Evolutionary conservation across 2,797 vertebrate species (phyloP).

Genomic region (Hapalemur alaotrensis): DNA sequence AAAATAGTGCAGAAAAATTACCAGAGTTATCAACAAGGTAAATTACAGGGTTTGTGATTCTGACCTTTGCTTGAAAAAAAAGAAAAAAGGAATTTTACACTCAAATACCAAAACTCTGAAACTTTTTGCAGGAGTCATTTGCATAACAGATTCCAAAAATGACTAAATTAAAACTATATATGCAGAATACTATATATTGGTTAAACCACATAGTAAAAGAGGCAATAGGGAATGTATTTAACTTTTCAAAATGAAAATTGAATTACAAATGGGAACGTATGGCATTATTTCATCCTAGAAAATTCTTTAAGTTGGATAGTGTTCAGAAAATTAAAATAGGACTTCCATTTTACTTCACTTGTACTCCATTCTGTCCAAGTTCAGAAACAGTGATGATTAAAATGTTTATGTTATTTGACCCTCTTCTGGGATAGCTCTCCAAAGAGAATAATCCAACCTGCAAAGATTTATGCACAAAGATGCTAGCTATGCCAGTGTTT

Average conservation of each 20-base stretch:
- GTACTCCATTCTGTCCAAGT: not conserved
- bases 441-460: not conserved
- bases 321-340: not conserved
- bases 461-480: not conserved
- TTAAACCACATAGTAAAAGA: not conserved
- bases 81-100: not conserved
- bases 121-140: not conserved
- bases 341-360: not conserved
- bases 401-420: not conserved
- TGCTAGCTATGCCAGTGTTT: not conserved
- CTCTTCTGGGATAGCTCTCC: not conserved
- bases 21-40: constrained; percentile 1
- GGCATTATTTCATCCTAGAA: not conserved
- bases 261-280: not conserved
- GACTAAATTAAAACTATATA: not conserved
- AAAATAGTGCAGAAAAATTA: constrained; percentile 31
- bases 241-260: not conserved
- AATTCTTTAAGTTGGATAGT: not conserved
- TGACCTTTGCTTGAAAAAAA: not conserved
- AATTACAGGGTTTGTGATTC: constrained; percentile 1
- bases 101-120: not conserved
- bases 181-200: not conserved
- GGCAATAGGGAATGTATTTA: not conserved
- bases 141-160: not conserved
- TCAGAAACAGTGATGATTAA: not conserved